Percentiles rank a stretch among this genome's conserved stretches.
These are phyloP conservation scores for Thalassarche chlororhynchos DNA, from an alignment of 2,113 vertebrate species.

Conservation along the genomic window DNA sequence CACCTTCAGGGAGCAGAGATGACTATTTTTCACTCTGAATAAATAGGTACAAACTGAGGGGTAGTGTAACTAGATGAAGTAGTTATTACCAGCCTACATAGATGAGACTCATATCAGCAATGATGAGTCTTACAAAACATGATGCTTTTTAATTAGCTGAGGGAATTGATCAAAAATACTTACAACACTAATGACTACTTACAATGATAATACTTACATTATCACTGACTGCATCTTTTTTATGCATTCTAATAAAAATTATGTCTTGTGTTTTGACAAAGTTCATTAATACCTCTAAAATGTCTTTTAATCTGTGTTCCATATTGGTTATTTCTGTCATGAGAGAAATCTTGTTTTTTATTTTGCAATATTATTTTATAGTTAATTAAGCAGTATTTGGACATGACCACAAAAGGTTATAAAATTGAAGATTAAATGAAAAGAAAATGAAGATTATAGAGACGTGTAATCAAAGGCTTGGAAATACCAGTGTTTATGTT, in stretches of 20 bases:
- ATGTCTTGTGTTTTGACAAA: neutral
- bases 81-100: constrained; percentile 18
- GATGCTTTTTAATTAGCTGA: constrained; percentile 36
- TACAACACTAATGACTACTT: neutral
- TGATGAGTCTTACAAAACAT: neutral
- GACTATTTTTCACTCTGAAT: neutral
- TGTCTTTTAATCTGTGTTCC: neutral
- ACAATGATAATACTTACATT: neutral
- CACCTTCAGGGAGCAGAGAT: neutral
- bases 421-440: neutral
- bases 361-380: neutral
- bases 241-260: neutral
- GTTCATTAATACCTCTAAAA: neutral
- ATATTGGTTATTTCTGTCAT: neutral
- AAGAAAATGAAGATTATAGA: neutral
- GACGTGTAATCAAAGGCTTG: neutral
- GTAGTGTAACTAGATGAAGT: neutral
- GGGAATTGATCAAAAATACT: constrained; percentile 14
- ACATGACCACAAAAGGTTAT: neutral
- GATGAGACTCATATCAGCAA: neutral
- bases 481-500: neutral
- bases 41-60: neutral
- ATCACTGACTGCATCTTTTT: neutral
- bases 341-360: neutral
- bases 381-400: neutral